Evolutionary conservation across 2,797 vertebrate species (phyloP).

Genomic region (Morelia viridis): DNA sequence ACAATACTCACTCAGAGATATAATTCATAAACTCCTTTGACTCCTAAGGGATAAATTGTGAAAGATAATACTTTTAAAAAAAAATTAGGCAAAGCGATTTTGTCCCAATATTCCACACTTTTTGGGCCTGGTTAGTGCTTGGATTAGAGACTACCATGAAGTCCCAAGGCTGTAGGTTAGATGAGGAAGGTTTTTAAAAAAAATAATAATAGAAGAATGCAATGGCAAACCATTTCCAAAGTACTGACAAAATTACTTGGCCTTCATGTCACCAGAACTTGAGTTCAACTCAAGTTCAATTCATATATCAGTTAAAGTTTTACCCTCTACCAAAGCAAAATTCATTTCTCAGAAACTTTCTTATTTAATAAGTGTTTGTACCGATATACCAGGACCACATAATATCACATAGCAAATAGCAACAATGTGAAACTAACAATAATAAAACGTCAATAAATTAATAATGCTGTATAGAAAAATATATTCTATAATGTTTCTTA

Average conservation of each 20-base stretch:
- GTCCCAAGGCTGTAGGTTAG: neutral
- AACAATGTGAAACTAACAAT: too few species aligned
- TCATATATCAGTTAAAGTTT: neutral
- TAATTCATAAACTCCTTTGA: constrained; percentile 81
- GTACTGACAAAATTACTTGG: too few species aligned
- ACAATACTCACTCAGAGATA: constrained; percentile 80
- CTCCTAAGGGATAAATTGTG: constrained; percentile 71
- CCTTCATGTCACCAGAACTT: too few species aligned
- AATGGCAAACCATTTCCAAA: neutral
- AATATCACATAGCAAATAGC: too few species aligned
- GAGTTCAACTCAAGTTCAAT: too few species aligned
- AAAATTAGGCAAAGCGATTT: neutral
- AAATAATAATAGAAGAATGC: neutral
- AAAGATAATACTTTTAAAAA: neutral
- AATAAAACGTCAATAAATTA: neutral
- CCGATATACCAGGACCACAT: too few species aligned
- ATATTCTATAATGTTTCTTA: neutral
- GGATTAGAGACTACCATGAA: neutral
- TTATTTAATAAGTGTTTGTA: too few species aligned
- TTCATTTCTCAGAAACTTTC: neutral
- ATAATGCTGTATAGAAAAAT: neutral
- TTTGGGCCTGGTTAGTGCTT: neutral
- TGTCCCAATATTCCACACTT: neutral
- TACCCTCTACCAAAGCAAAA: neutral
- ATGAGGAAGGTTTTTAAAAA: neutral